Percentiles rank a stretch among this genome's conserved stretches.
Conservation (phyloP, 2,797 vertebrate species). For the Lindbergichthys nudifrons region DNA sequence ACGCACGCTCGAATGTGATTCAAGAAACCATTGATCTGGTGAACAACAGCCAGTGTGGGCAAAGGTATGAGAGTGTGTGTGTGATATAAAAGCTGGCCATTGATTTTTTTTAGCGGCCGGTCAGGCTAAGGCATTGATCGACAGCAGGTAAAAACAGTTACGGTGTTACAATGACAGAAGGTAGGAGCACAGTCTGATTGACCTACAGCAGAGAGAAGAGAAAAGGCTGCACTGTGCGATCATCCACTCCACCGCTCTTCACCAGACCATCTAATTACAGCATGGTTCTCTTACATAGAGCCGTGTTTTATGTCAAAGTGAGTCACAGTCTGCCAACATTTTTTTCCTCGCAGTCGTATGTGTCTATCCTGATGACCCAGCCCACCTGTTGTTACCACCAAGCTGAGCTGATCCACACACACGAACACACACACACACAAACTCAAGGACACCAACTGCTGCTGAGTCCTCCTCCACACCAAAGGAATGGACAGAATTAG, state of each 20-base stretch:
- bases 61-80: conserved; percentile 10
- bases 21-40: conserved; percentile 58
- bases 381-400: conserved; percentile 72
- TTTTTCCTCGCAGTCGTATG: neutral
- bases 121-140: conserved; percentile 61
- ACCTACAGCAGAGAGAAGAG: conserved; percentile 15
- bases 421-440: conserved; percentile 12
- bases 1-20: conserved; percentile 28
- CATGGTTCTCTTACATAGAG: neutral
- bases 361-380: conserved; percentile 43
- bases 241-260: conserved; percentile 19
- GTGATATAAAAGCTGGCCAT: conserved; percentile 59
- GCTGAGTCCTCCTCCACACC: conserved; percentile 38
- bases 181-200: conserved; percentile 14
- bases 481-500: conserved; percentile 65
- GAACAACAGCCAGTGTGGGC: conserved; percentile 37
- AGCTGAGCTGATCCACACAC: conserved; percentile 43
- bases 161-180: conserved; percentile 36
- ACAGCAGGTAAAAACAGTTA: conserved; percentile 61
- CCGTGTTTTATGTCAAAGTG: conserved; percentile 11
- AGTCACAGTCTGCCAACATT: conserved; percentile 25
- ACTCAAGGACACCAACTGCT: conserved; percentile 44
- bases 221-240: conserved; percentile 3
- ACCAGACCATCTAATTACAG: conserved; percentile 15
- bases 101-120: conserved; percentile 60